Evolutionary conservation across 2,888 invertebrate genomes (phyloP), one percentile per base, ranked within the genome.

Genomic region (Trichogramma evanescens): DNA sequence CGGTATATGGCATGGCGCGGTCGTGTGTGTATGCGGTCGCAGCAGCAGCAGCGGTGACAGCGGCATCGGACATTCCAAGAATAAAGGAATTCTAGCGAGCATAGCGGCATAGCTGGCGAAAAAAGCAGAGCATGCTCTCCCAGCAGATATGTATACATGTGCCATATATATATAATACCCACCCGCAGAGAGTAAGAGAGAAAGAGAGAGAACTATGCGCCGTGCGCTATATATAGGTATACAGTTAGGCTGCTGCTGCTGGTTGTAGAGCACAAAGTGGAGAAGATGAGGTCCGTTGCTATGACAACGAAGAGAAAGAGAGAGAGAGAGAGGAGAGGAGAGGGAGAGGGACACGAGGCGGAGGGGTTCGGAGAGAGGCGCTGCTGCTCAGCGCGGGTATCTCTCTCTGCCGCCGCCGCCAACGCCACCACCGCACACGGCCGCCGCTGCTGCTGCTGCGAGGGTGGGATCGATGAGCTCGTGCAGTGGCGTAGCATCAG

Each of bases 401-500:
- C 26, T 26, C 26, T 26, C 26, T 26, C 26, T 26, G 26, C 26
- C 26, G 46, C 26, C 44, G 65, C 63, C 65, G 59, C 61, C 63
- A 64, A 64, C 64, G 59, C 52, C 61, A 65, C 41, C 26, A 26
- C 9, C 42, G 13, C 26, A 4, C 42, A 42, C n/a, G 67, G 59
- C 59, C 68, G 69, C 69, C 68, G 64, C 60, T 58, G 63, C 65
- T 64, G 60, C 66, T 66, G 66, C 66, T 66, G 61, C 66, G 67
- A 70, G 74, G 73, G 74, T 71, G 72, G 72, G 72, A 77, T 77
- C 77, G 77, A 77, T 77, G 74, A 51, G 63, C 69, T 26, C 26
- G 26, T 26, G 67, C 77, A 77, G 75, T 75, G 71, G 72, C 75
- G 77, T 77, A 75, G 71, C 74, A 74, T 72, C 74, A 74, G 75